Conservation (phyloP, 2,797 vertebrate genomes). For the Rhynchotus rufescens region DNA sequence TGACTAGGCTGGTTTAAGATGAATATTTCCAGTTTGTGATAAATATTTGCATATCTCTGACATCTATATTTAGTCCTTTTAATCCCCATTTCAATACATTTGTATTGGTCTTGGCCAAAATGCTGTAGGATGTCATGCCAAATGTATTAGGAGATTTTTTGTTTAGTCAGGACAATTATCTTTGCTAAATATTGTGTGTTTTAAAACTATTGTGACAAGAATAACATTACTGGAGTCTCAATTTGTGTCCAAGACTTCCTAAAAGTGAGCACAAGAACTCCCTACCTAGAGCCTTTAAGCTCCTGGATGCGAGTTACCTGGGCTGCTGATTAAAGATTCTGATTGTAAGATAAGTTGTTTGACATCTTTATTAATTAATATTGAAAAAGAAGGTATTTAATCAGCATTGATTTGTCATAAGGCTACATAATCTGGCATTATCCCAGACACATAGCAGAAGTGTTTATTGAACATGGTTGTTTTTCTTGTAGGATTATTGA, state of each 20-base stretch:
- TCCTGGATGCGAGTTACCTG: neutral
- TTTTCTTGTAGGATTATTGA: conserved; percentile 43
- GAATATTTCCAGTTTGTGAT: neutral
- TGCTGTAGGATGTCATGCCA: neutral
- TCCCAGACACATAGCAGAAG: conserved; percentile 10
- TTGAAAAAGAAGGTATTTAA: conserved; percentile 38
- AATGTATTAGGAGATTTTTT: neutral
- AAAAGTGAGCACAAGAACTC: neutral
- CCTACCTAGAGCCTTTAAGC: neutral
- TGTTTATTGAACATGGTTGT: conserved; percentile 27
- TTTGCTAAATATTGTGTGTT: neutral
- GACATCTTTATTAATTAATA: conserved; percentile 36
- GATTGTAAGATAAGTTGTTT: neutral
- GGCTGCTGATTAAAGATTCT: neutral
- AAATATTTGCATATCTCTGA: neutral
- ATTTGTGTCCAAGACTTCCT: neutral
- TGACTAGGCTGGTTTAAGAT: neutral
- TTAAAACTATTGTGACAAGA: neutral
- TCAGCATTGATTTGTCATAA: conserved; percentile 13
- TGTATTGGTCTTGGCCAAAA: neutral
- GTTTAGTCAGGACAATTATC: neutral
- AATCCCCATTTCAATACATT: neutral
- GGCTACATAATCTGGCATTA: neutral
- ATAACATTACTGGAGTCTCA: neutral
- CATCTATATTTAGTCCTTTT: neutral